Evolutionary conservation across 1,140 invertebrate genomes (phyloP).

Genomic region (Apis laboriosa): DNA sequence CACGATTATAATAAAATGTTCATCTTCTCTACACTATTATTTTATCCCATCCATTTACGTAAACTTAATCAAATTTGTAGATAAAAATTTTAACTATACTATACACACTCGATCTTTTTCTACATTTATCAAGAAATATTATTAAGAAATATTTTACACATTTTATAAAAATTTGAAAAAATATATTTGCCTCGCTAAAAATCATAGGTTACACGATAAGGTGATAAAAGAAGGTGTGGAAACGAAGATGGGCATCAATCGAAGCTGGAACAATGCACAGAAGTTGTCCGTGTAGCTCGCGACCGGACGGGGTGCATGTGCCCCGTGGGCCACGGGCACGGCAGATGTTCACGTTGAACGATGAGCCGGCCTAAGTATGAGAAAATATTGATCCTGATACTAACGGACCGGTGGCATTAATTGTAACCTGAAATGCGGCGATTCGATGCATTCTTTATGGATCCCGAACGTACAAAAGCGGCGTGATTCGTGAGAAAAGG

Average conservation of each 20-base stretch:
- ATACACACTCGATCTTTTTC: no score
- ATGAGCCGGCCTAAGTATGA: slow-evolving; percentile 42
- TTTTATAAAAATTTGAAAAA: no score
- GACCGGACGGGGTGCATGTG: slow-evolving; percentile 70
- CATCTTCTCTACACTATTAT: no score
- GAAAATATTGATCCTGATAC: slow-evolving; percentile 79
- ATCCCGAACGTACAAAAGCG: not conserved
- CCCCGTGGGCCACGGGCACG: slow-evolving; percentile 62
- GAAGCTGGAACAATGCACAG: slow-evolving; percentile 54
- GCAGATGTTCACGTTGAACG: slow-evolving; percentile 79
- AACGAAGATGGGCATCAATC: slow-evolving; percentile 47
- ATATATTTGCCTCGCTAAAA: no score
- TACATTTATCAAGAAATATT: no score
- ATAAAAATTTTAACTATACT: no score
- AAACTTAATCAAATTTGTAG: no score
- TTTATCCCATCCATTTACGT: no score
- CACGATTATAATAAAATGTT: no score
- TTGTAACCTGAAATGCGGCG: slow-evolving; percentile 37
- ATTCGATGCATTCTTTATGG: not conserved
- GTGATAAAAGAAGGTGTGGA: not conserved
- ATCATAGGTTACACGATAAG: not conserved
- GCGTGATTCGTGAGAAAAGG: not conserved
- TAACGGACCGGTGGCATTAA: slow-evolving; percentile 46
- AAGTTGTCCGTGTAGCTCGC: slow-evolving; percentile 69
- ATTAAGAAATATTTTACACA: no score